Evolutionary conservation across 1,140 invertebrate genomes (phyloP).

Genomic region (Drosophila baimaii): DNA sequence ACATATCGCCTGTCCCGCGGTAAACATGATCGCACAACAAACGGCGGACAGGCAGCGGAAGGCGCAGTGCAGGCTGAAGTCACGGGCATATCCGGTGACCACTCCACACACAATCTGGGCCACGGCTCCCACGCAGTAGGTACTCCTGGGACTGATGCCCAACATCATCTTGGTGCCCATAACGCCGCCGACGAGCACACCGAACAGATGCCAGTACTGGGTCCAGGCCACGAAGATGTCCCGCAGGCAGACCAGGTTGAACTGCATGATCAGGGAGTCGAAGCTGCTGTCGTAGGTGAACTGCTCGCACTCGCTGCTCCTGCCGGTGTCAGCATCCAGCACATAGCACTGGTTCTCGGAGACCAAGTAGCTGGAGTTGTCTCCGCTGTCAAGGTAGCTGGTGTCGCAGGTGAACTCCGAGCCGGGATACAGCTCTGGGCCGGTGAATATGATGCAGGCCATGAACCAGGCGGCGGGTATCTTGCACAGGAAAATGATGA

Average conservation of each 20-base stretch:
- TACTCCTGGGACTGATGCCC: conserved; percentile 77
- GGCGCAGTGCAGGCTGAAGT: conserved; percentile 81
- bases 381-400: conserved; percentile 30
- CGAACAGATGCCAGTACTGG: conserved; percentile 85
- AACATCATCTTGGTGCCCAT: conserved; percentile 83
- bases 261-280: conserved; percentile 82
- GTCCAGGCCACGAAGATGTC: conserved; percentile 84
- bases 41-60: conserved; percentile 83
- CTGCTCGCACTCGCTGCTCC: conserved; percentile 59
- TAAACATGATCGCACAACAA: conserved; percentile 84
- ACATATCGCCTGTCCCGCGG: conserved; percentile 83
- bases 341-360: conserved; percentile 71
- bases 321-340: conserved; percentile 34
- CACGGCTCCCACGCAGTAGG: conserved; percentile 82
- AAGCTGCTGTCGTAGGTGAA: conserved; percentile 72
- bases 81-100: conserved; percentile 78
- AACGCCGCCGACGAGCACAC: conserved; percentile 83
- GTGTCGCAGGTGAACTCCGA: conserved; percentile 71
- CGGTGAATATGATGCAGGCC: conserved; percentile 84
- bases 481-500: conserved; percentile 84
- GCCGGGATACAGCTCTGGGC: conserved; percentile 73
- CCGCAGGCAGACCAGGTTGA: conserved; percentile 83
- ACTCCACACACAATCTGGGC: conserved; percentile 81
- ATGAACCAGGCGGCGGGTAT: conserved; percentile 85
- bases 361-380: conserved; percentile 46